Conservation (phyloP, 2,888 invertebrate species). For the Chironomus riparius region DNA sequence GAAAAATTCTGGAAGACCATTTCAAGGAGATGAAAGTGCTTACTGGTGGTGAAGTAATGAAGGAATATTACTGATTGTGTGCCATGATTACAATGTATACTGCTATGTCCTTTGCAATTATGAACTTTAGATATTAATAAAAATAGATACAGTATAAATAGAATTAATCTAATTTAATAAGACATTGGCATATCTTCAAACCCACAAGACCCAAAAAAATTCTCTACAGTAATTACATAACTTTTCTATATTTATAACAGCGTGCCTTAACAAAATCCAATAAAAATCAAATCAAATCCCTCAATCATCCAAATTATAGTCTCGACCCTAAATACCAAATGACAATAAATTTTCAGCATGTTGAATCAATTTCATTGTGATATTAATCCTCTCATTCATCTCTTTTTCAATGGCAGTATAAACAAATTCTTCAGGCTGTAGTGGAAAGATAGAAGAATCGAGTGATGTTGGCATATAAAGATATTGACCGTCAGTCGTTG, state of each 20-base stretch:
- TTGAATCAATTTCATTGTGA: slow-evolving; percentile 14
- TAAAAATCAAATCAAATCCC: background rate
- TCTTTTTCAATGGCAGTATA: background rate
- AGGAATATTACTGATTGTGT: no score
- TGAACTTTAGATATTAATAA: no score
- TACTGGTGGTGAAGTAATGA: background rate
- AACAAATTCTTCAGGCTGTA: slow-evolving; percentile 31
- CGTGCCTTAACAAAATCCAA: no score
- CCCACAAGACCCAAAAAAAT: no score
- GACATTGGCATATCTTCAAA: no score
- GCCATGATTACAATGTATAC: no score
- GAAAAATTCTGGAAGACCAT: background rate
- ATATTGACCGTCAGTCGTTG: background rate
- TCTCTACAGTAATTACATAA: no score
- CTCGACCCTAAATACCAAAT: background rate
- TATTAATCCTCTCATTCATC: background rate
- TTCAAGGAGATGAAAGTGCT: background rate
- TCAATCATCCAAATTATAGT: background rate
- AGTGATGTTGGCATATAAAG: slow-evolving; percentile 42
- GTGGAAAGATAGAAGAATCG: slow-evolving; percentile 45
- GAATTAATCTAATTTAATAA: no score
- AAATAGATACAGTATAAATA: no score
- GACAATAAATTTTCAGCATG: background rate
- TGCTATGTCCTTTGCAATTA: no score
- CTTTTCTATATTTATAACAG: no score